Evolutionary conservation across 2,113 vertebrate genomes (phyloP).

Genomic region (Sander vitreus): DNA sequence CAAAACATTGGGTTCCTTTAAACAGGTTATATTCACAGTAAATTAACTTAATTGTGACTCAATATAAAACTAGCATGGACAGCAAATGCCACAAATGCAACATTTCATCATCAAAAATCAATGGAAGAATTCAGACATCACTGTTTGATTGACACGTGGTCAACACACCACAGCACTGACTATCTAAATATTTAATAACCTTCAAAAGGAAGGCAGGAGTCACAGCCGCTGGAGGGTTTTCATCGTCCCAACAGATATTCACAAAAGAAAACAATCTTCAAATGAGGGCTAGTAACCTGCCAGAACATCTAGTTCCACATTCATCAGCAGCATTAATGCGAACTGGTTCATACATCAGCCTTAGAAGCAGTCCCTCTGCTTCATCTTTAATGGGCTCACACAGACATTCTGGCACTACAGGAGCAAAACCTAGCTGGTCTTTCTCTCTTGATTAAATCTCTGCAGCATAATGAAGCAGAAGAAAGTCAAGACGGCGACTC

Average conservation of each 20-base stretch:
- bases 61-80: no score
- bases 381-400: constrained; percentile 60
- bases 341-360: constrained; percentile 41
- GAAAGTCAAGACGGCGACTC: constrained; percentile 21
- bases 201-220: neutral
- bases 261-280: constrained; percentile 16
- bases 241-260: neutral
- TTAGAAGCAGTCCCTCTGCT: constrained; percentile 33
- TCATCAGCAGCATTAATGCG: constrained; percentile 13
- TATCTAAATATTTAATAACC: neutral
- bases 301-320: neutral
- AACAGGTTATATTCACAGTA: neutral
- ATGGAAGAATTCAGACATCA: neutral
- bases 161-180: neutral
- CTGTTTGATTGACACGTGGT: neutral
- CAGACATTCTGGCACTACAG: constrained; percentile 49
- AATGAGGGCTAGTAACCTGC: neutral
- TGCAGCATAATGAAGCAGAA: constrained; percentile 62
- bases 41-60: no score
- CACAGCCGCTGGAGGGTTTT: no score
- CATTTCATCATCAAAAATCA: no score
- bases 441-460: constrained; percentile 51
- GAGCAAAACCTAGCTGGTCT: constrained; percentile 28
- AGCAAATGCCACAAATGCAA: no score
- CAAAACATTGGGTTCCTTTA: neutral